Evolutionary conservation across 64 coral and sea anemone genomes (phyloP).

Genomic region (Pocillopora verrucosa): DNA sequence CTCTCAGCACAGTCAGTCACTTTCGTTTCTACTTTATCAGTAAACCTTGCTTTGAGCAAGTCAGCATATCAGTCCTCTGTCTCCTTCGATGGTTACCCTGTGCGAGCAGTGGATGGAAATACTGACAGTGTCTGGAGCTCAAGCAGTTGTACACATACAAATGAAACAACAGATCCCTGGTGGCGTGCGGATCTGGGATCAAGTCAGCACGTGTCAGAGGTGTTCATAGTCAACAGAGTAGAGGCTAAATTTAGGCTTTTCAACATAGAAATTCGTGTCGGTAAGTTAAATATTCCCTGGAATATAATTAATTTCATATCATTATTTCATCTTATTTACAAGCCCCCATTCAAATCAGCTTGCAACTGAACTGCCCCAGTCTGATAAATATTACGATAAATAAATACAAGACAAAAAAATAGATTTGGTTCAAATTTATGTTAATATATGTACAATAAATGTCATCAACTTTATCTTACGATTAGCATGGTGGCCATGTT

Average conservation of each 20-base stretch:
- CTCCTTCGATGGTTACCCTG: not conserved
- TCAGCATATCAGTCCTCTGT: conserved; percentile 15
- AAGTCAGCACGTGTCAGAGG: conserved; percentile 22
- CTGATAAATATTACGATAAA: too few species aligned
- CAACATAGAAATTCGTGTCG: conserved; percentile 31
- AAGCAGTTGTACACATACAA: conserved; percentile 16
- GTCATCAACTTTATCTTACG: too few species aligned
- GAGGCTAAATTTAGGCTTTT: not conserved
- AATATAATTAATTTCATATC: too few species aligned
- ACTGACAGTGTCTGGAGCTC: not conserved
- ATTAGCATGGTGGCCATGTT: too few species aligned
- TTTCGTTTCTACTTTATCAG: not conserved
- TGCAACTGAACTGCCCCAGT: too few species aligned
- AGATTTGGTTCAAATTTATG: too few species aligned
- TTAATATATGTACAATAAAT: too few species aligned
- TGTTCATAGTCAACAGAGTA: conserved; percentile 33
- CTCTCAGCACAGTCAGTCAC: too few species aligned
- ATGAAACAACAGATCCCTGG: not conserved
- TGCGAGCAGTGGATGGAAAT: conserved; percentile 41
- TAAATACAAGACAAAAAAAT: too few species aligned
- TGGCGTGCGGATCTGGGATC: conserved; percentile 37
- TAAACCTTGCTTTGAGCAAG: not conserved
- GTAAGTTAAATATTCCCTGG: not conserved
- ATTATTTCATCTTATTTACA: too few species aligned
- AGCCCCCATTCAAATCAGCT: too few species aligned